Base-by-base conservation (phyloP, 2,888 invertebrate species). In the Hydraecia micacea region DNA sequence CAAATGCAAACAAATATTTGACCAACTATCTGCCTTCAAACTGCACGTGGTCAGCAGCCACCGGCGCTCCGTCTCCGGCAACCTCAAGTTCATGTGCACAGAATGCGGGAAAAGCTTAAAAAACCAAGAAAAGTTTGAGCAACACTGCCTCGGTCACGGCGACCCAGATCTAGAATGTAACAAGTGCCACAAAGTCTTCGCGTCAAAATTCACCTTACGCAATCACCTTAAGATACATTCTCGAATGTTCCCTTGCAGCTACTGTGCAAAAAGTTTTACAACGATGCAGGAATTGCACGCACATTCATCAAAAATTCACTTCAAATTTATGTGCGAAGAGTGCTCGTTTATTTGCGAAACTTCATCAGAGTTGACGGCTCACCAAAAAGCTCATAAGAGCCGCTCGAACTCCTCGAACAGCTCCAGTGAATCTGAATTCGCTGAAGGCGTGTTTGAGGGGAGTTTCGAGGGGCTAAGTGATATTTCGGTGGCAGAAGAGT, bases 111-210 rank as follows among this genome's bases (percentile, higher is more conserved):
- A 95, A 82, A 92, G 88, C 25, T 88, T 97, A 2, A 96, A 96
- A 79, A 94, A 83, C 32, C 91, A 93, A 73, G 90, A 93, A 73
- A 97, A 96, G 83, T 96, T 94, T 78, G 93, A 95, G 63, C 86
- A 89, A 25, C 97, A 97, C 87, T 93, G 94, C 84, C 89, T 93
- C 42, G 95, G 94, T 0, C 97, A 97, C 77, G 96, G 96, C 0
- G 93, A 97, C 87, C 97, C 97, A 0, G 95, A 97, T 0, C 78
- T 95, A 9, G 96, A 97, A 90, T 97, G 97, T 81, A 87, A 90
- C 21, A 93, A 93, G 81, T 97, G 97, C 89, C 92, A 91, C 32
- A 97, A 97, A 89, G 96, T 97, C 0, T 97, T 96, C 89, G 95
- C 96, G 0, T 95, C 97, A 25, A 96, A 96, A 81, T 95, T 94